A percentile compares a stretch with the other conserved stretches of the same genome.
phyloP scores from a whole-genome alignment of 1,140 invertebrate species.

The Matsumurasca onukii region DNA sequence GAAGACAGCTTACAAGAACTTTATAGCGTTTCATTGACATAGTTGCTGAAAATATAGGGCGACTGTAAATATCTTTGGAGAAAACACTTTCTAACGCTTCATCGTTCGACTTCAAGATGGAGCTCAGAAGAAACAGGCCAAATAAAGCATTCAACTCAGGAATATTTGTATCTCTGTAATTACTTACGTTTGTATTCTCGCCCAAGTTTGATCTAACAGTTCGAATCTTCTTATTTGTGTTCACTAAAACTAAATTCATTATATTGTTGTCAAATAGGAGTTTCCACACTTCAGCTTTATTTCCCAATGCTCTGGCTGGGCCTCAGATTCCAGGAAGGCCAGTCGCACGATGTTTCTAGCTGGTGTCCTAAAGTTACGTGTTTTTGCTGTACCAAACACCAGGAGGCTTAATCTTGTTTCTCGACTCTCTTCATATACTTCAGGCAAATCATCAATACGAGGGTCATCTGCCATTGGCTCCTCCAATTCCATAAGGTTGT shows the following conservation, averaged over 20 bases:
- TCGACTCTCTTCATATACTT: not conserved
- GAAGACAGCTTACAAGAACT: not conserved
- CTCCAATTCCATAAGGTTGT: not conserved
- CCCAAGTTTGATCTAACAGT: not conserved
- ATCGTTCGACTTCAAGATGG: too few species aligned
- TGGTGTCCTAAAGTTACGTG: not conserved
- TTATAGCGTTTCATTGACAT: slow-evolving; percentile 23
- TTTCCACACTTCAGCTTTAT: slow-evolving; percentile 26
- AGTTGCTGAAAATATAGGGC: slow-evolving; percentile 10
- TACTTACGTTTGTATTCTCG: not conserved
- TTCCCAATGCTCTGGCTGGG: slow-evolving; percentile 12
- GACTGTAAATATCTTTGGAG: slow-evolving; percentile 7
- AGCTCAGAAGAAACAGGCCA: too few species aligned
- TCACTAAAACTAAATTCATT: slow-evolving; percentile 11
- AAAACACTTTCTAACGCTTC: not conserved
- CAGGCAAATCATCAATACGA: not conserved
- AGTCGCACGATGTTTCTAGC: not conserved
- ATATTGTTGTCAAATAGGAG: slow-evolving; percentile 23
- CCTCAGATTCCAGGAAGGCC: slow-evolving; percentile 3
- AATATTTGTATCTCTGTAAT: slow-evolving; percentile 22
- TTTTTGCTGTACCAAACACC: slow-evolving; percentile 2
- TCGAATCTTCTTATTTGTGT: slow-evolving; percentile 17
- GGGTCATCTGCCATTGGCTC: not conserved
- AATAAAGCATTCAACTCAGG: slow-evolving; percentile 22
- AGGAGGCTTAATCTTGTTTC: slow-evolving; percentile 11